A percentile compares a stretch with the other conserved stretches of the same genome.
phyloP scores from a whole-genome alignment of 1,140 invertebrate species.

The Hyles euphorbiae region DNA sequence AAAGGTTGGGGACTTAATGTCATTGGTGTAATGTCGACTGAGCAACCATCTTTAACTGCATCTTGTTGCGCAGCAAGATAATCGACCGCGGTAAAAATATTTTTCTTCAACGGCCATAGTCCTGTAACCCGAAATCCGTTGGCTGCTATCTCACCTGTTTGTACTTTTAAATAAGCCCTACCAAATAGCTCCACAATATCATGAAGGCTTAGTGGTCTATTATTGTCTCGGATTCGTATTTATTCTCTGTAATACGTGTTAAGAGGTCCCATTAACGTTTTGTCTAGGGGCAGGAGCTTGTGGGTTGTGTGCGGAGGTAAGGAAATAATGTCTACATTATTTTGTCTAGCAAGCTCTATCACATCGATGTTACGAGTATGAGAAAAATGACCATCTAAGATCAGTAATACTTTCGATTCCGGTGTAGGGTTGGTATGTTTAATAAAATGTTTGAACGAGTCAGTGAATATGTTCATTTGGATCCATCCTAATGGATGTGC shows the following conservation, averaged over 20 bases:
- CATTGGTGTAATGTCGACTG: slow-evolving; percentile 5
- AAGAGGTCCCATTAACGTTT: slow-evolving; percentile 51
- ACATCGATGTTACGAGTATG: slow-evolving; percentile 31
- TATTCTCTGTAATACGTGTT: slow-evolving; percentile 43
- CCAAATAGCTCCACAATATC: slow-evolving; percentile 10
- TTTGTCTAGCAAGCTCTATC: slow-evolving; percentile 34
- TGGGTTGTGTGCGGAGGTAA: slow-evolving; percentile 62
- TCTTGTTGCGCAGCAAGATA: background rate
- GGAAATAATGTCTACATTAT: slow-evolving; percentile 44
- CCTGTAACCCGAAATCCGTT: too few species aligned
- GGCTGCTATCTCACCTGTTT: too few species aligned
- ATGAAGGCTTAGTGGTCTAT: slow-evolving; percentile 29
- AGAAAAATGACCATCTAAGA: slow-evolving; percentile 20
- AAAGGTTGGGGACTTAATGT: too few species aligned
- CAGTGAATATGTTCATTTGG: slow-evolving; percentile 35
- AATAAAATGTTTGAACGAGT: slow-evolving; percentile 56
- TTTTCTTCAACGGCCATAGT: too few species aligned
- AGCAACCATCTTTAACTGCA: slow-evolving; percentile 30
- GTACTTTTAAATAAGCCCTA: too few species aligned
- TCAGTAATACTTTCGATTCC: slow-evolving; percentile 20
- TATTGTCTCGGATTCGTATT: slow-evolving; percentile 24
- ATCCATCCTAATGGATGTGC: slow-evolving; percentile 47
- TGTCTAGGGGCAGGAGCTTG: slow-evolving; percentile 66
- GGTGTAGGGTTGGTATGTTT: slow-evolving; percentile 25
- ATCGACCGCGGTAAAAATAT: too few species aligned